phyloP scores from a whole-genome alignment of 2,113 vertebrate genomes.

The Pseudopodoces humilis region DNA sequence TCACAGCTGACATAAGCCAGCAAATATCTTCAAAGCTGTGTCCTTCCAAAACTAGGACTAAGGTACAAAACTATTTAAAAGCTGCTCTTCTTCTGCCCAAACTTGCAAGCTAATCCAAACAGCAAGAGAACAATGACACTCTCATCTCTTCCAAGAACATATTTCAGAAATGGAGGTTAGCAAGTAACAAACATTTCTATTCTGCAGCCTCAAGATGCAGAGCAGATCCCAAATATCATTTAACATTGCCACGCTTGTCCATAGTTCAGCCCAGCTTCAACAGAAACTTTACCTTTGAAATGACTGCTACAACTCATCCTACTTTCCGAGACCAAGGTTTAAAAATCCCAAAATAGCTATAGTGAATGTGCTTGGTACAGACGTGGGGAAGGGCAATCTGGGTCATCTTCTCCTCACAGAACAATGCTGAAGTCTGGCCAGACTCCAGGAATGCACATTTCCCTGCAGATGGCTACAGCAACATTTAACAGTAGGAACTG shows the following conservation, averaged over 20 bases:
- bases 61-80: background rate
- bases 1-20: background rate
- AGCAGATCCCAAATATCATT: background rate
- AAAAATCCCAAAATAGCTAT: constrained; percentile 22
- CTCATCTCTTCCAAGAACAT: background rate
- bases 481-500: background rate
- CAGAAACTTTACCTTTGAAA: background rate
- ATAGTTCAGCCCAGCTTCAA: background rate
- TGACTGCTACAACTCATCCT: background rate
- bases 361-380: background rate
- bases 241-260: background rate
- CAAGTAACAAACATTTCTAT: background rate
- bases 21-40: background rate
- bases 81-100: background rate
- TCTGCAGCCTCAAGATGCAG: background rate
- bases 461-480: background rate
- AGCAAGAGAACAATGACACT: background rate
- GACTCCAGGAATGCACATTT: constrained; percentile 4
- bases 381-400: background rate
- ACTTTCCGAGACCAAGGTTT: constrained; percentile 17
- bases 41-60: background rate
- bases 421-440: constrained; percentile 21
- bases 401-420: constrained; percentile 6
- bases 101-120: background rate
- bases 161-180: background rate